Percentiles rank a stretch among this genome's conserved stretches.
Evolutionary conservation across 1,140 invertebrate genomes (phyloP).

Genomic region (Lucilia sericata): DNA sequence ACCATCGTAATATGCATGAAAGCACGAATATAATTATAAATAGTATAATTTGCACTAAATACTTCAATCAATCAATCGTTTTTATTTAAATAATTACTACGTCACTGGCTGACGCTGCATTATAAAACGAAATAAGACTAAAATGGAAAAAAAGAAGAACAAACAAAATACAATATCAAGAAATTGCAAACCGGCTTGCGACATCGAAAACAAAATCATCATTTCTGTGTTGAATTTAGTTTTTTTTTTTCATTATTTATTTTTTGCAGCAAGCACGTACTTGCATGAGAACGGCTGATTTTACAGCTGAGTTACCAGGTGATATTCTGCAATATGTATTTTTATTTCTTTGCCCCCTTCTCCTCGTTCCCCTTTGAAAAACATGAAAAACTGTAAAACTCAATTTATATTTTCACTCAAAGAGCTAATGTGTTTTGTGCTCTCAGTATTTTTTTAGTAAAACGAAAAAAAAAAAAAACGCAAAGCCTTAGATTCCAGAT

Average conservation of each 20-base stretch:
- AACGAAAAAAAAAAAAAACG: no score
- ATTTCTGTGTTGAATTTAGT: background rate
- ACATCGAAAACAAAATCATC: background rate
- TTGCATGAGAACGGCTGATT: slow-evolving; percentile 56
- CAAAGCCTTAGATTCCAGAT: no score
- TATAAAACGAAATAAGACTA: background rate
- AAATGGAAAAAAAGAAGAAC: no score
- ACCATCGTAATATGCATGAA: no score
- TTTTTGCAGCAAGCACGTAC: slow-evolving; percentile 17
- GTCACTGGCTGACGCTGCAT: slow-evolving; percentile 1
- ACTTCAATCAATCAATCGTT: background rate
- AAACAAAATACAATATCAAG: background rate
- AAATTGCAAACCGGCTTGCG: slow-evolving; percentile 3
- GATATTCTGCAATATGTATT: slow-evolving; percentile 54
- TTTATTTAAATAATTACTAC: background rate
- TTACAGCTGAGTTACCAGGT: slow-evolving; percentile 68
- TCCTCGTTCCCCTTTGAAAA: background rate
- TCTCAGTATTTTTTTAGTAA: no score
- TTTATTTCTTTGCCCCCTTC: slow-evolving; percentile 39
- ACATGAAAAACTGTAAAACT: no score
- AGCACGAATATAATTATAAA: background rate
- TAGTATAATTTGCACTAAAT: background rate
- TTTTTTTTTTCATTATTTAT: background rate
- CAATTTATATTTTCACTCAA: background rate
- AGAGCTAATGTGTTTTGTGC: background rate